phyloP scores from a whole-genome alignment of 2,113 vertebrate species.

The Oreochromis aureus region DNA sequence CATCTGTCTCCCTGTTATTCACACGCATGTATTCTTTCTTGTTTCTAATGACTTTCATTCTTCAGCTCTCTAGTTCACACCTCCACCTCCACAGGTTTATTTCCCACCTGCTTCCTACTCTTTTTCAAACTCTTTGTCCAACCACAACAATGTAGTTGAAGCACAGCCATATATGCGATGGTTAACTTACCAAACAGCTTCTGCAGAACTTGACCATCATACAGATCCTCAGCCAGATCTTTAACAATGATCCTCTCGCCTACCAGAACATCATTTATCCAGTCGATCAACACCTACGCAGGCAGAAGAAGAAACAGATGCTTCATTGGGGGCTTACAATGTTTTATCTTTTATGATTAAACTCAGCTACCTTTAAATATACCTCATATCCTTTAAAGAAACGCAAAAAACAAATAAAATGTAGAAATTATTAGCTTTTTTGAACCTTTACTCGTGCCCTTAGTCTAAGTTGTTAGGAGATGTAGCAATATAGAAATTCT shows the following conservation, averaged over 20 bases:
- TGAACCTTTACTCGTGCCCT: fast-evolving
- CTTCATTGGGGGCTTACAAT: neutral
- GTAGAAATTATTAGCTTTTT: neutral
- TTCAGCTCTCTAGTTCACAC: neutral
- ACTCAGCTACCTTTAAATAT: neutral
- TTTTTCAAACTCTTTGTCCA: neutral
- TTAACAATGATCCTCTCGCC: conserved; percentile 97
- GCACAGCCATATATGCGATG: neutral
- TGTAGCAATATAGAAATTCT: neutral
- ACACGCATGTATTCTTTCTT: neutral
- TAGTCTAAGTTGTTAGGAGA: neutral
- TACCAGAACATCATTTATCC: conserved; percentile 93
- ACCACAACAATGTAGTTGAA: neutral
- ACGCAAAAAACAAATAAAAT: neutral
- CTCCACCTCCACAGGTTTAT: neutral
- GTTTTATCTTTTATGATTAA: neutral
- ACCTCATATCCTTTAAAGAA: neutral
- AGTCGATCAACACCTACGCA: conserved; percentile 87
- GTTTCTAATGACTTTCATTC: neutral
- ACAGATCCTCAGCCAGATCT: conserved; percentile 93
- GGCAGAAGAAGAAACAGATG: neutral
- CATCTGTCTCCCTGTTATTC: neutral
- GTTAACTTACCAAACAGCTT: conserved; percentile 86
- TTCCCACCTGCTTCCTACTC: neutral
- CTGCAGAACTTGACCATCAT: conserved; percentile 95